Conservation (phyloP, 1,140 invertebrate genomes). For the Drosophila repletoides region DNA sequence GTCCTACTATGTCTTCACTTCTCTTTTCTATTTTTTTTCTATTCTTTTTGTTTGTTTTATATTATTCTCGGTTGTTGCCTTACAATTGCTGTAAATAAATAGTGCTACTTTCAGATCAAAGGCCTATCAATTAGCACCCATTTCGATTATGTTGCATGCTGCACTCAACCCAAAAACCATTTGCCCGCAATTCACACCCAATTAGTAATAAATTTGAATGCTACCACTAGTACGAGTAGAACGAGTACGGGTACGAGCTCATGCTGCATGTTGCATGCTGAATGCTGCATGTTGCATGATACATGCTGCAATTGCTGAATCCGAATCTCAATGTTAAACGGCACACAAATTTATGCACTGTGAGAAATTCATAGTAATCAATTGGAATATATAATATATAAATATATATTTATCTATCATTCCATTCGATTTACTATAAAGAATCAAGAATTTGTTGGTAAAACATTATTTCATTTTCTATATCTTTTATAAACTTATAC, state of each 20-base stretch:
- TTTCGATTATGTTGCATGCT: conserved; percentile 77
- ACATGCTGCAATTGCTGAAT: conserved; percentile 37
- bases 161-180: conserved; percentile 39
- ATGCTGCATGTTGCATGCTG: conserved; percentile 11
- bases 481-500: too few species aligned
- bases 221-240: conserved; percentile 43
- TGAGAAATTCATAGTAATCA: neutral
- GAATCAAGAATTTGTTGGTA: too few species aligned
- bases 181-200: conserved; percentile 75
- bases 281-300: conserved; percentile 26
- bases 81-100: conserved; percentile 79
- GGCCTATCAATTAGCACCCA: conserved; percentile 76
- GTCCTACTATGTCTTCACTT: conserved; percentile 10
- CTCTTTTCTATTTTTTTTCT: neutral
- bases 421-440: too few species aligned
- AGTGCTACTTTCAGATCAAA: conserved; percentile 66
- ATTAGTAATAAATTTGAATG: conserved; percentile 82
- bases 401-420: too few species aligned
- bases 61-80: conserved; percentile 63
- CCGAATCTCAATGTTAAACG: too few species aligned
- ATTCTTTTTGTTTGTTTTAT: conserved; percentile 66
- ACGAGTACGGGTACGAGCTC: too few species aligned
- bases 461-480: too few species aligned
- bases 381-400: too few species aligned
- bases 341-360: too few species aligned